Evolutionary conservation across 2,888 invertebrate genomes (phyloP).

Genomic region (Parnassius apollo): DNA sequence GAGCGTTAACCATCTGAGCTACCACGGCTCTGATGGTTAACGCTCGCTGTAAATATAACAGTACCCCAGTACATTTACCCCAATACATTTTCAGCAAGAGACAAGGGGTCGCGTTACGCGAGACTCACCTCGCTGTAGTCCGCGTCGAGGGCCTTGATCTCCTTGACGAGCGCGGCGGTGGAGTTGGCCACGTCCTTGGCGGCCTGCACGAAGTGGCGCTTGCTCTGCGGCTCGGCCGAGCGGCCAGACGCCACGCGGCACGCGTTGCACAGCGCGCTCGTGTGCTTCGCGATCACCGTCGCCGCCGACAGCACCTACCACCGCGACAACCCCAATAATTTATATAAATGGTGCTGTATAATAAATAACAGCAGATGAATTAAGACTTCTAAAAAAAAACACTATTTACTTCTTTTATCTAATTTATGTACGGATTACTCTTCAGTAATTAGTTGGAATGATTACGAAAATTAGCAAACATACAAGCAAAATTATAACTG

Average conservation of each 20-base stretch:
- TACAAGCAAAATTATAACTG: background rate
- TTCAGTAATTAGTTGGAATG: background rate
- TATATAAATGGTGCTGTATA: background rate
- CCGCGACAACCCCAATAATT: background rate
- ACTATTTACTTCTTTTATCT: too few relatives aligned
- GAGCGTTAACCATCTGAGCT: too few relatives aligned
- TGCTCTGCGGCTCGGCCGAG: slow-evolving; percentile 94
- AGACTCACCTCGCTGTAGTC: slow-evolving; percentile 86
- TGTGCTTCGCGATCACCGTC: slow-evolving; percentile 97
- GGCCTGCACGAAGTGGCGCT: slow-evolving; percentile 97
- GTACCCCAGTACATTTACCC: too few relatives aligned
- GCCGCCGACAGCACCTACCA: slow-evolving; percentile 90
- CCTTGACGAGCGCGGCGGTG: slow-evolving; percentile 95
- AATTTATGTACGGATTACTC: too few relatives aligned
- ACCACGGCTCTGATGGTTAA: too few relatives aligned
- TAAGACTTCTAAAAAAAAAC: too few relatives aligned
- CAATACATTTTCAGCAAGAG: too few relatives aligned
- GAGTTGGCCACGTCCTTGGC: slow-evolving; percentile 98
- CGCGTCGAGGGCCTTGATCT: slow-evolving; percentile 94
- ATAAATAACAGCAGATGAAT: too few relatives aligned
- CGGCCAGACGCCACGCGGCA: slow-evolving; percentile 96
- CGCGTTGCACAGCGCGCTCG: slow-evolving; percentile 96
- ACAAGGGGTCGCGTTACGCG: background rate
- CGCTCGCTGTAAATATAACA: too few relatives aligned
- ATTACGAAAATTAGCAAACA: background rate